Evolutionary conservation across 2,113 vertebrate genomes (phyloP).

Genomic region (Mus pahari): DNA sequence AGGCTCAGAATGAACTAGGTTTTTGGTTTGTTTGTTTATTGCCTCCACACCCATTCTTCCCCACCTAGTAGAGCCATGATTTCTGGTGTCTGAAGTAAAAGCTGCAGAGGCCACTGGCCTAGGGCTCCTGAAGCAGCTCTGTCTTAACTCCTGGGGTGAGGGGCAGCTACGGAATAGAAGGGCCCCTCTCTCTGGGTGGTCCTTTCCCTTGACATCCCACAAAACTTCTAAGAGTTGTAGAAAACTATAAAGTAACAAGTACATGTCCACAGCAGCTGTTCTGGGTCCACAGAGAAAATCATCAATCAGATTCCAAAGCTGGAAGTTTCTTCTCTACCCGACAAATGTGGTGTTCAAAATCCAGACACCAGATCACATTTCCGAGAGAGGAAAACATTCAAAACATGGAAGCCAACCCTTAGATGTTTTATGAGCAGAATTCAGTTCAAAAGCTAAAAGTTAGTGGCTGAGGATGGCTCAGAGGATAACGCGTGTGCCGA

Average conservation of each 20-base stretch:
- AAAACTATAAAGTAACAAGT: background rate
- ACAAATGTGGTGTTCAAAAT: background rate
- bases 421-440: background rate
- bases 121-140: background rate
- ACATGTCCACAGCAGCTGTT: background rate
- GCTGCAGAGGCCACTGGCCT: background rate
- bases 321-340: background rate
- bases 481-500: no score
- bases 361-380: background rate
- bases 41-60: background rate
- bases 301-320: background rate
- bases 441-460: background rate
- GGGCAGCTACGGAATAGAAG: background rate
- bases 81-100: background rate
- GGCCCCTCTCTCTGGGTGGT: background rate
- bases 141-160: background rate
- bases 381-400: background rate
- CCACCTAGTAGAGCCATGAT: background rate
- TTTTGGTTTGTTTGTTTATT: background rate
- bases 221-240: background rate
- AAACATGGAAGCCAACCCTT: background rate
- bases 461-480: background rate
- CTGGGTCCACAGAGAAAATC: background rate
- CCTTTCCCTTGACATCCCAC: background rate
- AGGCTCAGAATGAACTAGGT: background rate